Evolutionary conservation across 2,797 vertebrate species (phyloP), one percentile per base, ranked within the genome.

Genomic region (Pseudochromis fuscus): DNA sequence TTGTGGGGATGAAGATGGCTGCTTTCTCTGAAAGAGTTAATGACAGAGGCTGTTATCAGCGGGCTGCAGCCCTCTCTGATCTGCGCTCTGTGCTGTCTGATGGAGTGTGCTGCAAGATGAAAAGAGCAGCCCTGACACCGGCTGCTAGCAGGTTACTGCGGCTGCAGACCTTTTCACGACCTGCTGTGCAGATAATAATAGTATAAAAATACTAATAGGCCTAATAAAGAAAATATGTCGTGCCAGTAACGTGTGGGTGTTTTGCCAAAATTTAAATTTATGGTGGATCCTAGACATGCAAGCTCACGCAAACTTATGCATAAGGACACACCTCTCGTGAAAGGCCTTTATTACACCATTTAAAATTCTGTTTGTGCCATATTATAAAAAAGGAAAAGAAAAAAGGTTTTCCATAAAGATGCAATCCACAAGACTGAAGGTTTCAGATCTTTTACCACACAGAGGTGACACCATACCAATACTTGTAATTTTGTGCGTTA

Each of bases 21-120:
- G 59, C 80, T 52, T 52, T 57, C 45, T 62, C 49, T 82, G 79
- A 87, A 90, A 82, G 91, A 88, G 87, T 94, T 93, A 94, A 93
- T 89, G 88, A 83, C 80, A 62, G 86, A 73, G 75, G 84, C 78
- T 89, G 94, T 98, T 97, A 96, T 97, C 96, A 94, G 91, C 61
- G 23, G 77, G 66, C 77, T 88, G 75, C 96, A 96, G 94, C 84
- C 93, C 89, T 68, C 74, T 82, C 75, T 75, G 84, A 66, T 85
- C 72, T 44, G 87, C 28, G 81, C 28, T 64, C 62, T 52, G 42
- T 70, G 79, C 87, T 86, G 89, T 88, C 89, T 86, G 84, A 91
- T 82, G 94, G 91, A 93, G 93, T 91, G 90, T 75, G 81, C 77
- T 7, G 83, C 90, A 81, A 61, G 85, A 93, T 88, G 85, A 94